Percentiles rank a stretch among this genome's conserved stretches.
Conservation (phyloP, 1,140 invertebrate species). For the Danaus melanippus region DNA sequence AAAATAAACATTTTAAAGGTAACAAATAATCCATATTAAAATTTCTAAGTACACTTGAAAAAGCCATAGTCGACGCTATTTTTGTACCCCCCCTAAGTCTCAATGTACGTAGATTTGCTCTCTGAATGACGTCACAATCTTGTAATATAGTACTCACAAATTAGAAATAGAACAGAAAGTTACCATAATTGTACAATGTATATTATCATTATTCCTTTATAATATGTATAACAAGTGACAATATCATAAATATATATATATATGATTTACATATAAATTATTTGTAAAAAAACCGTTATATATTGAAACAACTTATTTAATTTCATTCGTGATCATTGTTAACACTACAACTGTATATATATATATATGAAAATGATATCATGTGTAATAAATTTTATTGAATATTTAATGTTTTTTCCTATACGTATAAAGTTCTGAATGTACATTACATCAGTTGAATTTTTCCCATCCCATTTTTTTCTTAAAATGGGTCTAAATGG, state of each 20-base stretch:
- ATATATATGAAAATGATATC: conserved; percentile 14
- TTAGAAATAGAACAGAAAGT: conserved; percentile 33
- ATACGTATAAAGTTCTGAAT: no score
- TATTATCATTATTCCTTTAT: conserved; percentile 6
- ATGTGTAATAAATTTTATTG: conserved; percentile 6
- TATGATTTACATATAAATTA: background rate
- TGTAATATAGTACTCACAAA: conserved; percentile 25
- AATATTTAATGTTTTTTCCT: no score
- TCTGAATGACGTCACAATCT: conserved; percentile 24
- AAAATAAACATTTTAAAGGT: no score
- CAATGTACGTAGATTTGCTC: conserved; percentile 2
- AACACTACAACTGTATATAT: conserved; percentile 55
- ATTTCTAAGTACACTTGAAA: no score
- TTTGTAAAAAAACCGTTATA: conserved; percentile 1
- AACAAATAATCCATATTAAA: no score
- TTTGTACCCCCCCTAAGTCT: no score
- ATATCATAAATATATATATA: no score
- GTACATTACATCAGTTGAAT: no score
- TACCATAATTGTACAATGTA: conserved; percentile 31
- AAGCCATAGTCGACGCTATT: no score
- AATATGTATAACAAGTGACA: no score
- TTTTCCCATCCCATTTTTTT: no score
- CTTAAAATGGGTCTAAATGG: background rate
- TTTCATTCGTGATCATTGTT: background rate
- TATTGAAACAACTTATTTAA: no score